Percentiles rank a stretch among this genome's conserved stretches.
Conservation (phyloP, 1,140 invertebrate genomes). For the Ectropis grisescens region DNA sequence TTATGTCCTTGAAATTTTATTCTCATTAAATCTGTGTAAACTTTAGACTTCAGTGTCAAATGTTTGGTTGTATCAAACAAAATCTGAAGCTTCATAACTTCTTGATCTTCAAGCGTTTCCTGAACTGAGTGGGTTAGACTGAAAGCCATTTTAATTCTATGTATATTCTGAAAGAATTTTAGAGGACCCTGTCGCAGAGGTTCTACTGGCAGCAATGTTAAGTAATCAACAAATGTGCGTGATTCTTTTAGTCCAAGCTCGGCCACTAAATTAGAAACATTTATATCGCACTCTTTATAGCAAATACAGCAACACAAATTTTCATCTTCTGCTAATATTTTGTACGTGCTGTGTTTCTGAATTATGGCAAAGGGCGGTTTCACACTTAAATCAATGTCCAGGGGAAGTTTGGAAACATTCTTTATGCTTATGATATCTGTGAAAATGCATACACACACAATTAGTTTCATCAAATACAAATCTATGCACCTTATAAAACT, state of each 20-base stretch:
- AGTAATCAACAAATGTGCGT: conserved; percentile 39
- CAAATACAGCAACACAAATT: conserved; percentile 44
- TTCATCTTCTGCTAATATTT: conserved; percentile 33
- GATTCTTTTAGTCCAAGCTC: conserved; percentile 26
- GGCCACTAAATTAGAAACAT: conserved; percentile 27
- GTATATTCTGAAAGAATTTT: conserved; percentile 52
- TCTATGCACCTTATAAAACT: too few relatives aligned
- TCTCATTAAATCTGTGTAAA: conserved; percentile 45
- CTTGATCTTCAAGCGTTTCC: conserved; percentile 47
- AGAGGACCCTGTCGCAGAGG: conserved; percentile 32
- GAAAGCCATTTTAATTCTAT: conserved; percentile 55
- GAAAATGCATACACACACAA: too few relatives aligned
- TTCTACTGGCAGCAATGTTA: conserved; percentile 40
- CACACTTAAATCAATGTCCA: conserved; percentile 44
- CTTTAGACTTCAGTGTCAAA: conserved; percentile 36
- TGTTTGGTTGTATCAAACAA: conserved; percentile 57
- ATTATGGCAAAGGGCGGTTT: conserved; percentile 53
- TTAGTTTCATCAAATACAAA: too few relatives aligned
- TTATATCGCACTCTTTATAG: conserved; percentile 43
- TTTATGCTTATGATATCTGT: conserved; percentile 54
- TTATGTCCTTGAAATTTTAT: conserved; percentile 56
- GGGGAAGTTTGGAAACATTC: conserved; percentile 50
- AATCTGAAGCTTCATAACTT: conserved; percentile 54
- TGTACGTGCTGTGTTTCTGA: conserved; percentile 39
- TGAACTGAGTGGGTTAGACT: conserved; percentile 37